Evolutionary conservation across 2,113 vertebrate species (phyloP).

Genomic region (Sula dactylatra): DNA sequence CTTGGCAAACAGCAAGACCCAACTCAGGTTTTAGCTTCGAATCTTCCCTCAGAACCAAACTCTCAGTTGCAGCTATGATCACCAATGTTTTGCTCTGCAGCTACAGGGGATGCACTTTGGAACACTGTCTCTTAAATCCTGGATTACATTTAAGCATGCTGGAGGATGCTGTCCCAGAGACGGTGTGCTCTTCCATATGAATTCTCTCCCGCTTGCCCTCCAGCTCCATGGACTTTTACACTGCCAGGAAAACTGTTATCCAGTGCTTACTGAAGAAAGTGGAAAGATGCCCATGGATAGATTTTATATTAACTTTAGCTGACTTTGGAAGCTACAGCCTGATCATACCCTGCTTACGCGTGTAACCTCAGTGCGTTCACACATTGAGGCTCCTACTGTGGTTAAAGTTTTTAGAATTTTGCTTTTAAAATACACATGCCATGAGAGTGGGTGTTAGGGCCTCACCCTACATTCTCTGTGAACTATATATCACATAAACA

Average conservation of each 20-base stretch:
- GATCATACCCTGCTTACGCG: background rate
- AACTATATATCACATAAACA: background rate
- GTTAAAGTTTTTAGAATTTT: background rate
- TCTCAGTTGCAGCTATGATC: background rate
- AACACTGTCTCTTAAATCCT: background rate
- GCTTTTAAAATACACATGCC: background rate
- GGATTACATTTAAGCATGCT: background rate
- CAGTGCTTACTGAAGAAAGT: background rate
- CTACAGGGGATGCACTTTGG: background rate
- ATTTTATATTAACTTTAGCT: background rate
- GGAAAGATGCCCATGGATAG: background rate
- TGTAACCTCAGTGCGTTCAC: fast-evolving
- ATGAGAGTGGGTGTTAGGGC: background rate
- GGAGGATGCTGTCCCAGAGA: background rate
- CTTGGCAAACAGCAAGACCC: background rate
- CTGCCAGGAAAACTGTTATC: background rate
- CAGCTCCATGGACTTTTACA: background rate
- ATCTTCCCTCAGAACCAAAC: background rate
- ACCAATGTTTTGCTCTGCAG: background rate
- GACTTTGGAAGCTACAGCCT: background rate
- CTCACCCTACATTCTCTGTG: background rate
- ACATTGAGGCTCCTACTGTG: background rate
- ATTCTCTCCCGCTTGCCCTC: background rate
- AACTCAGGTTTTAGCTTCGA: background rate
- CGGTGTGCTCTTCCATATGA: background rate